Evolutionary conservation across 2,797 vertebrate species (phyloP).

Genomic region (Allobates femoralis): DNA sequence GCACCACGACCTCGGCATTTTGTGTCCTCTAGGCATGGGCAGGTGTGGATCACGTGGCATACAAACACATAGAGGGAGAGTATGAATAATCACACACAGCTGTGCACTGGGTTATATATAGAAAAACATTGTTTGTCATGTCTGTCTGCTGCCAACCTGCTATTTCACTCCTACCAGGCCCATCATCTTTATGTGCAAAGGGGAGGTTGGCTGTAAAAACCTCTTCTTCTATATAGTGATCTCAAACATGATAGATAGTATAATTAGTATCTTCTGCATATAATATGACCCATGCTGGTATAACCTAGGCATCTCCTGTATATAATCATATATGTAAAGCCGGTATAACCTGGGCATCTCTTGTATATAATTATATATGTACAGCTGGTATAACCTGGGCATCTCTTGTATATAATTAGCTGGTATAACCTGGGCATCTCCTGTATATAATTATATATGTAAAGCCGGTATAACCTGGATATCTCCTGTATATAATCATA

Average conservation of each 20-base stretch:
- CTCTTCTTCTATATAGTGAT: not conserved
- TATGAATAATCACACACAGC: conserved; percentile 37
- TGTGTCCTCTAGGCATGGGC: not conserved
- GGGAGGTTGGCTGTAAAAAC: not conserved
- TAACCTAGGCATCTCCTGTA: not conserved
- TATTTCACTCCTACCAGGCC: not conserved
- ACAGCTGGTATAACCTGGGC: not conserved
- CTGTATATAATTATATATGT: not conserved
- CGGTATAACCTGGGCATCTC: not conserved
- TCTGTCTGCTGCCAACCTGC: conserved; percentile 37
- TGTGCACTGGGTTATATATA: conserved; percentile 30
- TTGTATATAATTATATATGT: not conserved
- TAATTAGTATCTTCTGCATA: not conserved
- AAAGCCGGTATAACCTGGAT: not conserved
- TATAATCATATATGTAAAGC: not conserved
- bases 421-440: not conserved
- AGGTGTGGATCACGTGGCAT: conserved; percentile 28
- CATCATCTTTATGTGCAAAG: not conserved
- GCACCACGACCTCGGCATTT: not conserved
- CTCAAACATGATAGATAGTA: not conserved
- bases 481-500: not conserved
- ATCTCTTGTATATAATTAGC: not conserved
- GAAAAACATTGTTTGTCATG: conserved; percentile 29
- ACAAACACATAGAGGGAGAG: not conserved
- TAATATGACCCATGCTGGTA: not conserved